These are phyloP conservation scores for Tyria jacobaeae DNA, from an alignment of 2,888 invertebrate genomes.

Conservation along the genomic window DNA sequence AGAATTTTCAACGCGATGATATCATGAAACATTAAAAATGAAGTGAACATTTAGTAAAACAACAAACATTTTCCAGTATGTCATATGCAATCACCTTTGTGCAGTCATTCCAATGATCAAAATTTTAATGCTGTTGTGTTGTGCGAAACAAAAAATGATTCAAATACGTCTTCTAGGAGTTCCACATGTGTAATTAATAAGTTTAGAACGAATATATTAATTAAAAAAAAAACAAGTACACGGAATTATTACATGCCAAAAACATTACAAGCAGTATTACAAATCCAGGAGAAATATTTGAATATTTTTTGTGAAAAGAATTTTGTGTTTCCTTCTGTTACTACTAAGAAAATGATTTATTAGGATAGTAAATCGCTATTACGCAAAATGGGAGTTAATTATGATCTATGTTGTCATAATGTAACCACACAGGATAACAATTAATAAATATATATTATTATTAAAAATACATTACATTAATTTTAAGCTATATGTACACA, in stretches of 20 bases:
- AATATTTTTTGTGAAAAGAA: slow-evolving; percentile 16
- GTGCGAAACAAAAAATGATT: slow-evolving; percentile 15
- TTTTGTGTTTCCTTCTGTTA: slow-evolving; percentile 1
- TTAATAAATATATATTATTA: not conserved
- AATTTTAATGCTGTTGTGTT: too few species aligned
- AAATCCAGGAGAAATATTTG: slow-evolving; percentile 33
- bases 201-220: not conserved
- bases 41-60: slow-evolving; percentile 64
- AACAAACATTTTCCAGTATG: slow-evolving; percentile 30
- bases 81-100: slow-evolving; percentile 27
- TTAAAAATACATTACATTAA: too few species aligned
- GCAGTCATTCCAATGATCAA: slow-evolving; percentile 23
- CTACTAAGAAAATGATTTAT: not conserved
- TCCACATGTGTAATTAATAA: slow-evolving; percentile 4
- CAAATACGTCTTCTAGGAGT: slow-evolving; percentile 31
- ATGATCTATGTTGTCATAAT: not conserved
- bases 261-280: slow-evolving; percentile 12
- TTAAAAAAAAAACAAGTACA: not conserved
- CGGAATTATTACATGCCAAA: slow-evolving; percentile 6
- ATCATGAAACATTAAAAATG: slow-evolving; percentile 84
- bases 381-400: slow-evolving; percentile 8
- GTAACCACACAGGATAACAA: not conserved
- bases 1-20: slow-evolving; percentile 75
- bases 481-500: too few species aligned
- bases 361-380: slow-evolving; percentile 3